phyloP scores from a whole-genome alignment of 2,797 vertebrate genomes.

The Podarcis lilfordi region DNA sequence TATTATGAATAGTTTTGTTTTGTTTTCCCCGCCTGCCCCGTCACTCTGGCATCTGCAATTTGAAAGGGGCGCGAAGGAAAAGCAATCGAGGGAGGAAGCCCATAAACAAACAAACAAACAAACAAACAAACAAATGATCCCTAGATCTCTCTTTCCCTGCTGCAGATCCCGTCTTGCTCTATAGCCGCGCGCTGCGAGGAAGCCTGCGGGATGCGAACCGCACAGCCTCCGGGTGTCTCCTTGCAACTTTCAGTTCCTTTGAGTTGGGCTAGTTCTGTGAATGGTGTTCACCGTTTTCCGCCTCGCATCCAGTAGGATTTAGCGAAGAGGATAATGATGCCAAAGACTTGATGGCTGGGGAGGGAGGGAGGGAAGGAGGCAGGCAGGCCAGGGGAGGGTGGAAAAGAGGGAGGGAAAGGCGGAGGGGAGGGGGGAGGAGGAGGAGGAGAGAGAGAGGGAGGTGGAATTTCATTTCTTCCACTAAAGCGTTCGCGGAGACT shows the following conservation, averaged over 20 bases:
- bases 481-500: constrained; percentile 85
- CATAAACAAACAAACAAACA: too few species aligned
- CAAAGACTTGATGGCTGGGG: constrained; percentile 66
- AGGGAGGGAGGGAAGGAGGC: constrained; percentile 48
- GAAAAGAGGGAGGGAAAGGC: constrained; percentile 15
- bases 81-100: background rate
- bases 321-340: constrained; percentile 76
- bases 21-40: too few species aligned
- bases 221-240: constrained; percentile 59
- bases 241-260: constrained; percentile 72
- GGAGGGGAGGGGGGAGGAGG: constrained; percentile 11
- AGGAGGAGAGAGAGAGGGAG: constrained; percentile 73
- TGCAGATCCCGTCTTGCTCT: background rate
- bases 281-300: constrained; percentile 75
- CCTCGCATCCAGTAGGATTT: constrained; percentile 77
- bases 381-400: constrained; percentile 23
- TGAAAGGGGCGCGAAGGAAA: constrained; percentile 4
- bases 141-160: background rate
- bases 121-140: too few species aligned
- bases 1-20: constrained; percentile 33
- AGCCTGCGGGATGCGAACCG: constrained; percentile 14
- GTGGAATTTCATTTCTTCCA: constrained; percentile 84
- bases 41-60: background rate
- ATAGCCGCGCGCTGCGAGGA: background rate
- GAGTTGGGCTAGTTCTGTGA: constrained; percentile 73